Base-by-base conservation (phyloP, 2,888 invertebrate species). In the Frankliniella intonsa region DNA sequence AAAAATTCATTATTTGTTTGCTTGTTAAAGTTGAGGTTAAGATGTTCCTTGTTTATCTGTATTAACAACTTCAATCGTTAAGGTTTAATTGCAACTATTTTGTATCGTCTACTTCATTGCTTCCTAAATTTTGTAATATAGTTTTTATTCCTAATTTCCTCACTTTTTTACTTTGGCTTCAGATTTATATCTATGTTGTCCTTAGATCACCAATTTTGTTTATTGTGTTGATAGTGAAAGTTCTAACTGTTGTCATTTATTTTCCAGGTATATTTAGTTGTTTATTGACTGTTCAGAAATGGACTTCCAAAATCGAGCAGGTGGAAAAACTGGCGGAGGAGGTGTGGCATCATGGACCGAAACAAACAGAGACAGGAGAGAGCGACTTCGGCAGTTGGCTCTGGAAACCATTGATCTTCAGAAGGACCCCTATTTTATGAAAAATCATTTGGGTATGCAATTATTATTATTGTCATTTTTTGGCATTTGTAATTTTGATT, bases 371-470 rank as follows among this genome's bases (percentile, higher is more conserved):
- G 99, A 99, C 87, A 92, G 99, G 69, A 92, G 98, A 84, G 99
- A 99, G 88, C 92, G 99, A 82, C 92, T 99, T 50, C 92, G 99
- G 17, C 98, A 98, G 88, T 91, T 99, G 80, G 99, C 99, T 49
- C 89, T 99, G 83, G 99, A 99, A 88, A 99, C 99, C 0, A 99
- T 99, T 83, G 99, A 99, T 88, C 90, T 99, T 49, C 97, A 98
- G 87, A 99, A 99, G 89, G 99, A 99, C 92, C 99, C 99, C 0
- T 99, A 99, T 92, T 99, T 99, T 91, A 99, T 99, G 99, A 98
- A 98, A 92, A 99, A 99, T 90, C 99, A 99, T 90, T 91, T 98
- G 85, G 98, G 95, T 91, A 88, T 82, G 87, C 12, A 22, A 25
- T 25, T 76, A 62, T 17, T 25, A 25, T 25, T 3, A 10, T 76